Evolutionary conservation across 2,797 vertebrate species (phyloP).

Genomic region (Eulemur rubriventer): DNA sequence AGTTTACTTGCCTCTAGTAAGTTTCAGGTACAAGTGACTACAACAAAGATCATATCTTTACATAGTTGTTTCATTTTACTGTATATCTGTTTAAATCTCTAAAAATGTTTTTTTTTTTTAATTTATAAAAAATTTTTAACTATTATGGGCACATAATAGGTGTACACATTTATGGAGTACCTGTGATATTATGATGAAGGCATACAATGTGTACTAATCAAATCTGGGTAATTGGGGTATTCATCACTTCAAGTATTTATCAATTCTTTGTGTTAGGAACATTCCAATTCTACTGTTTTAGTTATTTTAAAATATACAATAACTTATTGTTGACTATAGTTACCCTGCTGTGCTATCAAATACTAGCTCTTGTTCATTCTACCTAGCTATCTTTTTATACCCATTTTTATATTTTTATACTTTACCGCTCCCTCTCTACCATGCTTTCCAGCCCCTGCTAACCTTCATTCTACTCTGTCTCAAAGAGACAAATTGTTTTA

Average conservation of each 20-base stretch:
- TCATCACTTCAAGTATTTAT: neutral
- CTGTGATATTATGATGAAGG: neutral
- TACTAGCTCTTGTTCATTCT: neutral
- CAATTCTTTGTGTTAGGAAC: neutral
- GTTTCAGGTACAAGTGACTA: neutral
- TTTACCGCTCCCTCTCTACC: no score
- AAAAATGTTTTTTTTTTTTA: no score
- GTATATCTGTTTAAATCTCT: neutral
- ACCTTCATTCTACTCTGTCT: neutral
- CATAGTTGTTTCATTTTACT: neutral
- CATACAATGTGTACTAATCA: neutral
- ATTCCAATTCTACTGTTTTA: neutral
- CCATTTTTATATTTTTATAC: neutral
- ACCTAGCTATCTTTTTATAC: neutral
- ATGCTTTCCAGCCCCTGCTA: neutral
- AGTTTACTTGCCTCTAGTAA: neutral
- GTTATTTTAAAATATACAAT: neutral
- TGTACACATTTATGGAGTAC: neutral
- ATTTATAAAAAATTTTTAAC: neutral
- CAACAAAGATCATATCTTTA: neutral
- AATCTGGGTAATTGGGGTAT: neutral
- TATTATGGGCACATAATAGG: neutral
- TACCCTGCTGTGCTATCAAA: neutral
- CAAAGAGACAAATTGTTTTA: neutral
- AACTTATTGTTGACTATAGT: neutral